Evolutionary conservation across 2,113 vertebrate species (phyloP).

Genomic region (Chauna torquata): DNA sequence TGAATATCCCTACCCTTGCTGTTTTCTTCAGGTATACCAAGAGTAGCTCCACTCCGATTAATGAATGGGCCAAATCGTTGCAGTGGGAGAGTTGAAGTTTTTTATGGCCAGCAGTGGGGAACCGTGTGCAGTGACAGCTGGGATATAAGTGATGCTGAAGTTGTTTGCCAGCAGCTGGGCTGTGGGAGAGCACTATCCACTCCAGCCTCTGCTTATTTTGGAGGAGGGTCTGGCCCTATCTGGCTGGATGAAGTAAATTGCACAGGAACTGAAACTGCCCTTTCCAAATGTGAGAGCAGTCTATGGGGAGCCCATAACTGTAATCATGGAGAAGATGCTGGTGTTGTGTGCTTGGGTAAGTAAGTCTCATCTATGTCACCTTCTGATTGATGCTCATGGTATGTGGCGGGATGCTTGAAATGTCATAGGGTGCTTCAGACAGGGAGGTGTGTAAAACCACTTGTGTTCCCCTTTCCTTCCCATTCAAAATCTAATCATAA

Average conservation of each 20-base stretch:
- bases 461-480: background rate
- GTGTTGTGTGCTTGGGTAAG: conserved; percentile 15
- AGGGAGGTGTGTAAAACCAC: background rate
- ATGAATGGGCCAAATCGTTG: background rate
- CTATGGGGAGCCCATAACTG: conserved; percentile 44
- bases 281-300: background rate
- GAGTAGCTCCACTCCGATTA: background rate
- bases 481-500: background rate
- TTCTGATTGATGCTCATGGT: background rate
- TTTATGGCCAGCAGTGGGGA: conserved; percentile 28
- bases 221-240: background rate
- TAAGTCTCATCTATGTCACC: background rate
- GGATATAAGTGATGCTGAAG: background rate
- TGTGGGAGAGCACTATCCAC: background rate
- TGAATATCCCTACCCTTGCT: background rate
- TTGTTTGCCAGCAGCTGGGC: conserved; percentile 7
- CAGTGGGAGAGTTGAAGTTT: conserved; percentile 38
- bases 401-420: background rate
- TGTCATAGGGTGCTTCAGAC: background rate
- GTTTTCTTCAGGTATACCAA: background rate
- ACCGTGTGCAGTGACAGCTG: background rate
- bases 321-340: conserved; percentile 5
- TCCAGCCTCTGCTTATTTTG: background rate
- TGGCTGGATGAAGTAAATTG: background rate
- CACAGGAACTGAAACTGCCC: background rate